Evolutionary conservation across 2,797 vertebrate species (phyloP), one percentile per base, ranked within the genome.

Genomic region (Leptodactylus fallax): DNA sequence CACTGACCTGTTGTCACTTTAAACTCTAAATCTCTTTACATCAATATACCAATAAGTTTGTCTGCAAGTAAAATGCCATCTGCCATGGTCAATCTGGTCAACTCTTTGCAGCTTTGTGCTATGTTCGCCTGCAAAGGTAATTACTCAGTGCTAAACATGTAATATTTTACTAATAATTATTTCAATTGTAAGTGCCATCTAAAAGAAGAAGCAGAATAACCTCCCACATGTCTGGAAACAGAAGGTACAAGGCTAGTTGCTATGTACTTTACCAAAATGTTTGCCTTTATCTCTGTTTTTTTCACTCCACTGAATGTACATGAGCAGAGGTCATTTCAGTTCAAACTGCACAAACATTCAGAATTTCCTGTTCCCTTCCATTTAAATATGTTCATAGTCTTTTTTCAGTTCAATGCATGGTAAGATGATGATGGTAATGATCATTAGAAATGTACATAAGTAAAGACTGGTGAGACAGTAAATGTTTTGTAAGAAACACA

Each of bases 221-320:
- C 36, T 9, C 16, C 47, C 60, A 65, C 45, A 25, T 63, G 58
- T 27, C 58, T 63, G 56, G 36, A 67, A 61, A 19, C 61, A 67
- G n/a, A 67, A 81, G 58, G 21, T 81, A 49, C 19, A 65, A 14
- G 2, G 2, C 58, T 82, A n/a, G 61, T 82, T 82, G 80, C 61
- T 82, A 27, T 82, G 80, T 25, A 67, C 47, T 17, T 81, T 25
- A 1, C 16, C 23, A 65, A 14, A n/a, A 51, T 65, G 61, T 53
- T 67, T 82, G 36, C 16, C 61, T 16, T 67, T 82, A 67, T 82
- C 45, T 67, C 21, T 65, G 80, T 27, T 25, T 63, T 23, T 65
- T 79, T 36, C 58, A 17, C 36, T 49, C 79, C 67, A 82, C 23
- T 82, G 60, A 81, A 67, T 82, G 49, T 27, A 67, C 80, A 82